Base-by-base conservation (phyloP, 2,888 invertebrate genomes). In the Alcis repandata region DNA sequence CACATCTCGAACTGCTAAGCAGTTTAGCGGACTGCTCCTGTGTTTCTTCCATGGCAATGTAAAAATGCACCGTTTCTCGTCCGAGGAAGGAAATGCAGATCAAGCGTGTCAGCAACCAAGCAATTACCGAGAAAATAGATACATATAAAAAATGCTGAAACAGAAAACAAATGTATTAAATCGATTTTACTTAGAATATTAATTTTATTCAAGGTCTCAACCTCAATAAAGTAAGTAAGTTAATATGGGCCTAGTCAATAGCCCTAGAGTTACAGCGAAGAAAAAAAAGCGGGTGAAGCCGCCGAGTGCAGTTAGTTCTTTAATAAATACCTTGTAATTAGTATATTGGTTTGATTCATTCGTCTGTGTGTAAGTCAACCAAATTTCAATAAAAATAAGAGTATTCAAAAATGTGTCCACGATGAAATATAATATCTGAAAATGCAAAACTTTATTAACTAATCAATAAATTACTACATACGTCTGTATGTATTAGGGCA, bases 351-450 rank as follows among this genome's bases (percentile, higher is more conserved):
- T 60, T 3, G 43, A 20, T 11, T 13, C 6, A 27, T 27, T 52
- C 19, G 27, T 41, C 40, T 48, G 27, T 3, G 41, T 56, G 13
- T 13, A 43, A 0, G 20, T 56, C 17, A 61, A 11, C 43, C 51
- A 51, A 15, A 11, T 4, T 27, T 63, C 43, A 1, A 57, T 33
- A 9, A 51, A 63, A 8, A 17, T 2, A 19, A 63, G 27, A 0
- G 63, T 27, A 13, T 63, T 56, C 3, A 63, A 11, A 38, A 57
- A 63, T 1, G 51, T 51, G 27, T 57, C 57, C 4, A 15, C 7
- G 10, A 51, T 20, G 27, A 63, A 52, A n/a, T 52, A 20, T 6
- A 63, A 27, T 22, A 63, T 32, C 63, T 63, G 45, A 7, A 54
- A 61, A 52, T 3, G 17, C 8, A 19, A 19, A 19, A 41, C n/a